A percentile compares a stretch with the other conserved stretches of the same genome.
These are phyloP conservation scores for Cephus cinctus DNA, from an alignment of 1,140 invertebrate species.

Conservation along the genomic window DNA sequence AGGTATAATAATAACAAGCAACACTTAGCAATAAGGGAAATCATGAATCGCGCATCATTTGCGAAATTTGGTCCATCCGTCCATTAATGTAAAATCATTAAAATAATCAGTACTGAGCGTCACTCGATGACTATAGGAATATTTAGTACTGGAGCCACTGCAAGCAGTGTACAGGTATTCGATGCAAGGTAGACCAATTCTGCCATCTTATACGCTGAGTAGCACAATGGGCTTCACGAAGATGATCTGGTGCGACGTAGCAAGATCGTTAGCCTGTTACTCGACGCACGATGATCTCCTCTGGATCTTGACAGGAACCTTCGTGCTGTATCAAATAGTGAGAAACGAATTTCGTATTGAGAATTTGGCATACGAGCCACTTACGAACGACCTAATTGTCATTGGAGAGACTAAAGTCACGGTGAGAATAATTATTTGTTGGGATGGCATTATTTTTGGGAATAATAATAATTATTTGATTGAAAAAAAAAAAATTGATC, in stretches of 20 bases:
- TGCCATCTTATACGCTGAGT: conserved; percentile 15
- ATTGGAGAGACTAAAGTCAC: conserved; percentile 19
- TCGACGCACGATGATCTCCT: conserved; percentile 19
- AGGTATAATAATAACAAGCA: conserved; percentile 10
- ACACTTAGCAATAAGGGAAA: not conserved
- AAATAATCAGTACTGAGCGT: not conserved
- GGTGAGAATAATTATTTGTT: conserved; percentile 6
- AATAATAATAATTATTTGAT: not conserved
- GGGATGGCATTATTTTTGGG: not conserved
- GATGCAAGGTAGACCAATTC: conserved; percentile 20
- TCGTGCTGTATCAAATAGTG: conserved; percentile 16
- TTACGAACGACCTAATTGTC: conserved; percentile 19
- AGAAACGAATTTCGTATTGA: conserved; percentile 22
- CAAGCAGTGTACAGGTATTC: conserved; percentile 18
- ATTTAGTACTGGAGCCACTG: conserved; percentile 15
- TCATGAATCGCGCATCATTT: not conserved
- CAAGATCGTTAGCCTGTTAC: conserved; percentile 14
- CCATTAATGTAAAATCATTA: not conserved
- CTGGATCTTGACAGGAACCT: conserved; percentile 16
- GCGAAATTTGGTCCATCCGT: not conserved
- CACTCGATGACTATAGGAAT: conserved; percentile 14
- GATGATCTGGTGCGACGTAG: conserved; percentile 18
- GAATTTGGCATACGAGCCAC: conserved; percentile 15
- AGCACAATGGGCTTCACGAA: conserved; percentile 22
- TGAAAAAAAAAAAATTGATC: not conserved